These are phyloP conservation scores for Hydropsyche betteni DNA, from an alignment of 2,888 invertebrate genomes.

Conservation along the genomic window DNA sequence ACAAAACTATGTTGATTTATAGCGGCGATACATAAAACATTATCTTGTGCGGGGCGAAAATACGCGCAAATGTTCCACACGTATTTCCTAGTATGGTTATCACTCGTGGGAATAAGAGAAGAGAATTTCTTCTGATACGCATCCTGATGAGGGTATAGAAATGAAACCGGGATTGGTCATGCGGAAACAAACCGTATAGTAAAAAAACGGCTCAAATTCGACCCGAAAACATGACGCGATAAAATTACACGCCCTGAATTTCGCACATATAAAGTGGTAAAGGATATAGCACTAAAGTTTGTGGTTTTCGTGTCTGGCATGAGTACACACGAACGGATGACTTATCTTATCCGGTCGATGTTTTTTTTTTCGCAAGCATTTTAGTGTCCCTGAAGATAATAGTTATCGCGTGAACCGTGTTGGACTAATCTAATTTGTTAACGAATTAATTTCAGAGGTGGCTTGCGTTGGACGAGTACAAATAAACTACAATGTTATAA, in stretches of 20 bases:
- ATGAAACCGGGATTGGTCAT: conserved; percentile 11
- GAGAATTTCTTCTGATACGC: conserved; percentile 5
- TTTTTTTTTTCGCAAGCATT: too few species aligned
- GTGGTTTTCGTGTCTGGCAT: too few species aligned
- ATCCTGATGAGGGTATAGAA: conserved; percentile 19
- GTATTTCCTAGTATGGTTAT: neutral
- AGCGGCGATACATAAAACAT: conserved; percentile 27
- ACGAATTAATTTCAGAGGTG: too few species aligned
- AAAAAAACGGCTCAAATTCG: conserved; percentile 5
- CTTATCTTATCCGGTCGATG: too few species aligned
- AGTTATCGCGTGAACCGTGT: too few species aligned
- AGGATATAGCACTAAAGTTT: too few species aligned
- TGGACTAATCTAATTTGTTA: too few species aligned
- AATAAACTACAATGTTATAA: too few species aligned
- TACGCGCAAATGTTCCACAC: neutral
- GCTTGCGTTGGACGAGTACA: too few species aligned
- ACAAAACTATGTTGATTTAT: conserved; percentile 18
- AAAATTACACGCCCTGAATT: neutral
- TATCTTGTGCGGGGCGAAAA: neutral
- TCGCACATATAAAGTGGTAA: too few species aligned
- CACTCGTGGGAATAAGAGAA: conserved; percentile 17
- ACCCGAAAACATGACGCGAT: neutral
- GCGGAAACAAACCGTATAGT: neutral
- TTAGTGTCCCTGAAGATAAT: too few species aligned
- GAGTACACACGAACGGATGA: too few species aligned